Evolutionary conservation across 2,888 invertebrate species (phyloP).

Genomic region (Phymatocera aterrima): DNA sequence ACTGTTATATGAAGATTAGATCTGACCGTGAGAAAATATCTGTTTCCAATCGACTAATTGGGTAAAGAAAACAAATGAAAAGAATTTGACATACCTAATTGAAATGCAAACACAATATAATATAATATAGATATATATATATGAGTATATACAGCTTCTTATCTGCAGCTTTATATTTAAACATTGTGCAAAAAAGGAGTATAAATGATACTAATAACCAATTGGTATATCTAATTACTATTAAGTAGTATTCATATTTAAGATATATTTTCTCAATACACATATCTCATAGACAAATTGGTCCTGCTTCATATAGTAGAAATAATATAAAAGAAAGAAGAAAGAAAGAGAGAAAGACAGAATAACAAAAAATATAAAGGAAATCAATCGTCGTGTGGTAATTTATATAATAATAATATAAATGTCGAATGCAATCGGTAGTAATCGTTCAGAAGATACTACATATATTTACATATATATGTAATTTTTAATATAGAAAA

Average conservation of each 20-base stretch:
- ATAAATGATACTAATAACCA: conserved; percentile 50
- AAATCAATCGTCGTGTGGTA: conserved; percentile 25
- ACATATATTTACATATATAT: background rate
- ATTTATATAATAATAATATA: conserved; percentile 2
- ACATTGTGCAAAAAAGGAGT: conserved; percentile 35
- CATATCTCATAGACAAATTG: conserved; percentile 64
- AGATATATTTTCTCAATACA: conserved; percentile 69
- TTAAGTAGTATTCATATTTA: conserved; percentile 55
- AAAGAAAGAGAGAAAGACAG: background rate
- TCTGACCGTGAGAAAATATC: conserved; percentile 13
- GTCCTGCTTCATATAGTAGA: conserved; percentile 37
- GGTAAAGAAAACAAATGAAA: background rate
- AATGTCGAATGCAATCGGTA: conserved; percentile 31
- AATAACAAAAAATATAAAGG: background rate
- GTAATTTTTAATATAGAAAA: too few species aligned
- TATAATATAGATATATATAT: background rate
- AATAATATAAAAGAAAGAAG: background rate
- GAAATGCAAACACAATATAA: background rate
- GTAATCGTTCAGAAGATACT: conserved; percentile 32
- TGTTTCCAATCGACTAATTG: conserved; percentile 5
- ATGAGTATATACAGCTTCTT: conserved; percentile 21
- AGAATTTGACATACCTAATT: background rate
- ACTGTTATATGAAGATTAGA: too few species aligned
- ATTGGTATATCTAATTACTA: conserved; percentile 55
- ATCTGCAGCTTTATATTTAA: conserved; percentile 27